Evolutionary conservation across 2,113 vertebrate species (phyloP), one percentile per base, ranked within the genome.

Genomic region (Elephas maximus): DNA sequence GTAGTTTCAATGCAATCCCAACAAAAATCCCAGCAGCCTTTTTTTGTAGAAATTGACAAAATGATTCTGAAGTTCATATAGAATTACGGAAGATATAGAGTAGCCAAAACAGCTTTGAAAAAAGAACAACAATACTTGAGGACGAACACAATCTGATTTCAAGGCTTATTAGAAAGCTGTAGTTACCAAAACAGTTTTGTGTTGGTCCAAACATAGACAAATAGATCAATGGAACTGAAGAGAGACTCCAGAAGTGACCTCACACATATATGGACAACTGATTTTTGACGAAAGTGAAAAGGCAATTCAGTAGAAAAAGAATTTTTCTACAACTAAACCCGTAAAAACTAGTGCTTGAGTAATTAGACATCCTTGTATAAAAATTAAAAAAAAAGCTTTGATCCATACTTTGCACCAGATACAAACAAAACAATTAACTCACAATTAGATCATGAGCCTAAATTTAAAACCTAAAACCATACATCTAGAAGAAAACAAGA

Each of bases 71-170:
- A 48, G 48, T 92, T 87, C 33, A n/a, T 80, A 45, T 33, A 74
- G 76, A 93, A 80, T 53, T 37, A 33, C 28, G 53, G 80, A 86
- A 24, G 33, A 95, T 89, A 78, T 78, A 88, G 65, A 79, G 44
- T 62, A 37, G 62, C 33, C 51, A 71, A 63, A 90, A 15, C 12
- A 84, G 2, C n/a, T 90, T 90, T 93, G 73, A 53, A 65, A 90
- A 74, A 41, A 77, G n/a, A 28, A 71, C 2, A 23, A 37, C 79
- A 23, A 37, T 71, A 24, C 60, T 73, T 24, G 73, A 57, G 48
- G 14, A 74, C 51, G 11, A 79, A 24, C 26, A 62, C 71, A 45
- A 78, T 5, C 62, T 77, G 11, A 60, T 78, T 71, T 90, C 41
- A 95, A 95, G 37, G 82, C 37, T 41, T 88, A 74, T 51, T 4